phyloP scores from a whole-genome alignment of 35 echinoderm and acorn worm genomes.

The Diadema setosum region DNA sequence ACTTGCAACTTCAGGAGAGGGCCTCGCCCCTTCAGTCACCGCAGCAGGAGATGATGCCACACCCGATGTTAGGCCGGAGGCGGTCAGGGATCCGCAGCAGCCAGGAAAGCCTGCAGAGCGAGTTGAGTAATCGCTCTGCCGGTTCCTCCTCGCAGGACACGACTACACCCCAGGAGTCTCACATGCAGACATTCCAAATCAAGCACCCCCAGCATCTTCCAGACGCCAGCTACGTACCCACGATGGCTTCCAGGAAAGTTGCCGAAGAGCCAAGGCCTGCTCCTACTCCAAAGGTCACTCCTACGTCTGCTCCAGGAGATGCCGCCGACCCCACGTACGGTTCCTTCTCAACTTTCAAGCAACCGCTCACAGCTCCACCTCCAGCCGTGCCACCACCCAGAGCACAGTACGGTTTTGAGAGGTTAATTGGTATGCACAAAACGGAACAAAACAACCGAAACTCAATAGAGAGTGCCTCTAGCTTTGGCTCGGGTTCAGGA shows the following conservation, averaged over 20 bases:
- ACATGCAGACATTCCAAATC: neutral
- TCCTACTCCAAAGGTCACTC: neutral
- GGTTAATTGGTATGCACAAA: constrained; percentile 41
- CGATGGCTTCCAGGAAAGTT: constrained; percentile 34
- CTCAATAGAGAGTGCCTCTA: constrained; percentile 79
- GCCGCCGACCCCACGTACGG: constrained; percentile 22
- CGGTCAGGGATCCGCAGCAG: constrained; percentile 64
- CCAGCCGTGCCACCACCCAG: neutral
- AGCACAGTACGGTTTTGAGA: constrained; percentile 73
- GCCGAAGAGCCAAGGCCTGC: neutral
- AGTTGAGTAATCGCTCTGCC: constrained; percentile 64
- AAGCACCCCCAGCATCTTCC: neutral
- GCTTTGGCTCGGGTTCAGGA: constrained; percentile 65
- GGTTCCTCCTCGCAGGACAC: constrained; percentile 55
- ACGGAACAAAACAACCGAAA: constrained; percentile 58
- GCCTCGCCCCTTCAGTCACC: constrained; percentile 51
- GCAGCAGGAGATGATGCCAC: constrained; percentile 9
- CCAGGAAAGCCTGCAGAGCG: constrained; percentile 85
- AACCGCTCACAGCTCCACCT: constrained; percentile 37
- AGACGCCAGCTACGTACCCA: constrained; percentile 51
- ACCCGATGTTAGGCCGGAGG: constrained; percentile 23
- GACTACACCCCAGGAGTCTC: neutral
- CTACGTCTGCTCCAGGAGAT: constrained; percentile 1
- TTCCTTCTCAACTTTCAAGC: constrained; percentile 96
- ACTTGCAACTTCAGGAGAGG: neutral